Conservation (phyloP, 2,113 vertebrate species). For the Suricata suricatta region DNA sequence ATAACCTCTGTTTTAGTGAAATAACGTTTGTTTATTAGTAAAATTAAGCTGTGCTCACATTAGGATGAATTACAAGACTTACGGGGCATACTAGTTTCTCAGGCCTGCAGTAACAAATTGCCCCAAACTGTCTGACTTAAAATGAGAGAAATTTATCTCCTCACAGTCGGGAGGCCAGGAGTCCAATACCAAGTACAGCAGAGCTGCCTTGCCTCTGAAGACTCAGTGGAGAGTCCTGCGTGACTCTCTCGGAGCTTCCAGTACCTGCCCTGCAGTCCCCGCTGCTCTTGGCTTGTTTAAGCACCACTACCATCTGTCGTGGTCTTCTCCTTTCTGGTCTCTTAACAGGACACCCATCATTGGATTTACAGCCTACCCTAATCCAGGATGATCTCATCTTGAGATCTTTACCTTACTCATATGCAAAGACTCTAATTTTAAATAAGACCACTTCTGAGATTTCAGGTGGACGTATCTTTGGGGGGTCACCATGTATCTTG, state of each 20-base stretch:
- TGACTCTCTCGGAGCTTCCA: rapidly evolving
- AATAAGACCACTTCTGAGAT: background rate
- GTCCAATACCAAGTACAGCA: background rate
- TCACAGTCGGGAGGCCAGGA: background rate
- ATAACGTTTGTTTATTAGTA: background rate
- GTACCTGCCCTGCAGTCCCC: too few species aligned
- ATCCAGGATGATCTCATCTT: background rate
- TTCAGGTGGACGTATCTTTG: background rate
- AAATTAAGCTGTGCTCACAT: background rate
- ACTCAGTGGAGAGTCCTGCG: background rate
- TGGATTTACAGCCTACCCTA: background rate
- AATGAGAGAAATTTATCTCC: background rate
- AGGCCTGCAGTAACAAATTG: background rate
- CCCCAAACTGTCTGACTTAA: background rate
- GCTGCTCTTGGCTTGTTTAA: background rate
- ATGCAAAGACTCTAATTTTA: background rate
- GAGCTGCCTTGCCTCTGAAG: rapidly evolving
- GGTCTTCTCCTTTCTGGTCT: background rate
- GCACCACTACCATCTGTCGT: background rate
- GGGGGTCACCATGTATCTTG: background rate
- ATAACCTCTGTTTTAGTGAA: background rate
- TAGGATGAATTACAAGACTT: background rate
- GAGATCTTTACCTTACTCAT: background rate
- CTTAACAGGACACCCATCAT: background rate
- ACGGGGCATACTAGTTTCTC: background rate